Conservation (phyloP, 2,888 invertebrate species). For the Drosophila falleni region DNA sequence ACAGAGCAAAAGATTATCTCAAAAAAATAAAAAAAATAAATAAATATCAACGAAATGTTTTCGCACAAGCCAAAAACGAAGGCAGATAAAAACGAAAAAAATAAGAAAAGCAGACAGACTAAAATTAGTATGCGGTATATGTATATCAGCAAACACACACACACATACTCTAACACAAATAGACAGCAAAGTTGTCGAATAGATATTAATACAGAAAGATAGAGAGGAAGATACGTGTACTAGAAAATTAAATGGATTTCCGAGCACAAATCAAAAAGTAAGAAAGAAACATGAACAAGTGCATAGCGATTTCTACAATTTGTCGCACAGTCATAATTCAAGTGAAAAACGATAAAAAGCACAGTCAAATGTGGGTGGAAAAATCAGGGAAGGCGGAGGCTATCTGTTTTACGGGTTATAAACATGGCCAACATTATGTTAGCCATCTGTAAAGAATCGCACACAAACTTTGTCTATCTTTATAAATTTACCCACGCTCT, state of each 20-base stretch:
- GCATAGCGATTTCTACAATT: slow-evolving; percentile 34
- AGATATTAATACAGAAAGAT: slow-evolving; percentile 17
- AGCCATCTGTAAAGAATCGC: slow-evolving; percentile 17
- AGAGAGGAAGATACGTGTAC: slow-evolving; percentile 19
- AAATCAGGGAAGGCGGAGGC: not conserved
- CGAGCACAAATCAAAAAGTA: slow-evolving; percentile 21
- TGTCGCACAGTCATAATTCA: slow-evolving; percentile 23
- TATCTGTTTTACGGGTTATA: slow-evolving; percentile 22
- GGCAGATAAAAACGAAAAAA: slow-evolving; percentile 35
- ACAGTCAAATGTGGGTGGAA: not conserved
- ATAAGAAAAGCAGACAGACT: slow-evolving; percentile 54
- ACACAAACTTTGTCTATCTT: slow-evolving; percentile 3
- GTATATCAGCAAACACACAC: slow-evolving; percentile 15
- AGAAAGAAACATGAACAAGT: slow-evolving; percentile 9
- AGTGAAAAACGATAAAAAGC: slow-evolving; percentile 15
- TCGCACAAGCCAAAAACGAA: slow-evolving; percentile 26
- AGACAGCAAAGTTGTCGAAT: slow-evolving; percentile 19
- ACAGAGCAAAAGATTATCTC: slow-evolving; percentile 18
- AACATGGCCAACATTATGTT: slow-evolving; percentile 24
- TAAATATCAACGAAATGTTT: slow-evolving; percentile 51
- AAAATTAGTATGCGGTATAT: slow-evolving; percentile 60
- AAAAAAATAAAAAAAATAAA: slow-evolving; percentile 31
- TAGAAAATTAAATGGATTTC: slow-evolving; percentile 39
- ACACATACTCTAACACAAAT: slow-evolving; percentile 1
- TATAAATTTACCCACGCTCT: not conserved